Conservation (phyloP, 2,797 vertebrate genomes). For the Phylloscopus collybita region DNA sequence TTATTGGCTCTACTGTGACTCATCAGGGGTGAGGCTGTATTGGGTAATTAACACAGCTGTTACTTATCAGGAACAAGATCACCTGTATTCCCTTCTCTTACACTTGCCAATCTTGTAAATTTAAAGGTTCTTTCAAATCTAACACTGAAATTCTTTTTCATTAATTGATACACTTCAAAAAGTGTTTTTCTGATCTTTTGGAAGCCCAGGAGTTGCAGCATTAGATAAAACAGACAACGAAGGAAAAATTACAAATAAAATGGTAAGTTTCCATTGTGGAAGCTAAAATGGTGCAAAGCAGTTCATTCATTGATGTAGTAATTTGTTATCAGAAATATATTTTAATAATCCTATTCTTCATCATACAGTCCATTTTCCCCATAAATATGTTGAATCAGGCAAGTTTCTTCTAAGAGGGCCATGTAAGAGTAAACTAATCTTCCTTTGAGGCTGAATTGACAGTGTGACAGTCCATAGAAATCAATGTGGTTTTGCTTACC, state of each 20-base stretch:
- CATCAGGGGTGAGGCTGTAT: not conserved
- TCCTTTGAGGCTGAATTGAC: not conserved
- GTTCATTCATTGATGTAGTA: not conserved
- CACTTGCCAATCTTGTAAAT: not conserved
- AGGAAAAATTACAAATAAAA: not conserved
- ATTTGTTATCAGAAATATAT: not conserved
- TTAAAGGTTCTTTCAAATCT: not conserved
- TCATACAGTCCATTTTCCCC: not conserved
- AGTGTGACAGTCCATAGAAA: not conserved
- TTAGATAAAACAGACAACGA: not conserved
- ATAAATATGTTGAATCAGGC: not conserved
- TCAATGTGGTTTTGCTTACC: not conserved
- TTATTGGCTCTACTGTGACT: not conserved
- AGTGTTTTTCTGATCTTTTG: not conserved
- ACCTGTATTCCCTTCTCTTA: not conserved
- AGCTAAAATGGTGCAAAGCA: not conserved
- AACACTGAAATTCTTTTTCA: not conserved
- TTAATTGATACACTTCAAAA: not conserved
- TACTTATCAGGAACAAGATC: not conserved
- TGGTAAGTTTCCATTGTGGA: not conserved
- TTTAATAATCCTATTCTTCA: not conserved
- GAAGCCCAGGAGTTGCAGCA: not conserved
- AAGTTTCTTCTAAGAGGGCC: not conserved
- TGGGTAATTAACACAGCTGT: not conserved
- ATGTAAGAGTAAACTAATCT: not conserved